phyloP scores from a whole-genome alignment of 2,113 vertebrate genomes.

The Scolopax mira region DNA sequence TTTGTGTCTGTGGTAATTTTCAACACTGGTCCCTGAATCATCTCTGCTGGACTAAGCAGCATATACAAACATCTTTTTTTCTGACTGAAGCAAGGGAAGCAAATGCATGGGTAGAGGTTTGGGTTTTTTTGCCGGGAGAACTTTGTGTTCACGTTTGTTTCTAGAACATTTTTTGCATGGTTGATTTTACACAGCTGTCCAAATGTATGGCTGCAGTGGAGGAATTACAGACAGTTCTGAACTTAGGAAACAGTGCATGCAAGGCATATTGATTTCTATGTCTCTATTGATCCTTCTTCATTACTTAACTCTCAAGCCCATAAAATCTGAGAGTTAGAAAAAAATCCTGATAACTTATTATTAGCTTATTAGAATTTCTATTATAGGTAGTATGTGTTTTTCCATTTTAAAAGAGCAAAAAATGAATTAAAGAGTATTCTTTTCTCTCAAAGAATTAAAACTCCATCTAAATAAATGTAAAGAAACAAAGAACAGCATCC shows the following conservation, averaged over 20 bases:
- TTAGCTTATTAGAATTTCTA: conserved; percentile 3
- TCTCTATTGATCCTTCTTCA: conserved; percentile 1
- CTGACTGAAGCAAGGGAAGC: background rate
- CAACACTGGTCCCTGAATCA: background rate
- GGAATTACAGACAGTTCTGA: background rate
- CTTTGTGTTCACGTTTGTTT: background rate
- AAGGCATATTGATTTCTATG: conserved; percentile 23
- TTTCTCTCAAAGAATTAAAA: background rate
- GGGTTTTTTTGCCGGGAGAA: background rate
- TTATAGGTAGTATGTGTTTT: background rate
- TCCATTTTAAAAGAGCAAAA: background rate
- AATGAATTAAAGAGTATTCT: background rate
- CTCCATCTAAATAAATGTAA: background rate
- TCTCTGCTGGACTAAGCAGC: background rate
- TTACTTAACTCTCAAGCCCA: conserved; percentile 21
- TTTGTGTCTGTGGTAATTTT: background rate
- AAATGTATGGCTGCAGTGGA: background rate
- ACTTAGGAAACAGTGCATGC: background rate
- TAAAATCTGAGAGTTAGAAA: conserved; percentile 8
- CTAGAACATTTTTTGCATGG: background rate
- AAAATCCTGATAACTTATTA: background rate
- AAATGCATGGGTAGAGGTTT: background rate
- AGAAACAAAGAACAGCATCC: background rate
- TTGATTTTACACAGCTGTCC: background rate
- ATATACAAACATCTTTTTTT: background rate